Percentiles rank a stretch among this genome's conserved stretches.
These are phyloP conservation scores for Arvicanthis niloticus DNA, from an alignment of 2,113 vertebrate species.

Conservation along the genomic window DNA sequence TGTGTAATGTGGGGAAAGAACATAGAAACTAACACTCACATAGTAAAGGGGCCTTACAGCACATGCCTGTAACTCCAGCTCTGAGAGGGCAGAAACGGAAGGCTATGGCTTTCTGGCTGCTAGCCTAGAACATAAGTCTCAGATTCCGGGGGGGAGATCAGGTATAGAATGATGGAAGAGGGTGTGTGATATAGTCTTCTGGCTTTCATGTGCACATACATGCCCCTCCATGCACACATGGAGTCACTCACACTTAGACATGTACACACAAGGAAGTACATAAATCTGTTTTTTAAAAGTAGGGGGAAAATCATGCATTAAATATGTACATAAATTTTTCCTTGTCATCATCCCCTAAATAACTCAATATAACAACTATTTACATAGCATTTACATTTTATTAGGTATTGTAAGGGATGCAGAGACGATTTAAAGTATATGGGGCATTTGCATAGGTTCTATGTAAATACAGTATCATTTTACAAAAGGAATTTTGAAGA, in stretches of 20 bases:
- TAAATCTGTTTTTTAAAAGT: not conserved
- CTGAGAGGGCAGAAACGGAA: not conserved
- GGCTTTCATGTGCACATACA: not conserved
- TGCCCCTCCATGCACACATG: not conserved
- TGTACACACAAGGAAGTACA: not conserved
- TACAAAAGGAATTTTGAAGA: not conserved
- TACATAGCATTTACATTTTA: constrained; percentile 40
- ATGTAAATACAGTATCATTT: not conserved
- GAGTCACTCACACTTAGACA: not conserved
- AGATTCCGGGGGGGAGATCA: not conserved
- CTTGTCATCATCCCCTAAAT: not conserved
- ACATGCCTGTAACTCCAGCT: no score
- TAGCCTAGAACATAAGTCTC: no score
- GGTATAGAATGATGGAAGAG: not conserved
- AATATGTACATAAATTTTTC: constrained; percentile 31
- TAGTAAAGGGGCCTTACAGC: not conserved
- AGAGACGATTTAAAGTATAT: not conserved
- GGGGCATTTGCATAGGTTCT: not conserved
- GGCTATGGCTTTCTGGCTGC: not conserved
- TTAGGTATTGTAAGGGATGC: constrained; percentile 16
- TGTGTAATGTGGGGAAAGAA: not conserved
- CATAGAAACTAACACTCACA: not conserved
- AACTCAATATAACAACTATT: constrained; percentile 35
- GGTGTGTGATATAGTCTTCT: not conserved
- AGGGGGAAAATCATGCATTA: not conserved